Base-by-base conservation (phyloP, 2,888 invertebrate genomes). In the Gandaritis pyraliata region DNA sequence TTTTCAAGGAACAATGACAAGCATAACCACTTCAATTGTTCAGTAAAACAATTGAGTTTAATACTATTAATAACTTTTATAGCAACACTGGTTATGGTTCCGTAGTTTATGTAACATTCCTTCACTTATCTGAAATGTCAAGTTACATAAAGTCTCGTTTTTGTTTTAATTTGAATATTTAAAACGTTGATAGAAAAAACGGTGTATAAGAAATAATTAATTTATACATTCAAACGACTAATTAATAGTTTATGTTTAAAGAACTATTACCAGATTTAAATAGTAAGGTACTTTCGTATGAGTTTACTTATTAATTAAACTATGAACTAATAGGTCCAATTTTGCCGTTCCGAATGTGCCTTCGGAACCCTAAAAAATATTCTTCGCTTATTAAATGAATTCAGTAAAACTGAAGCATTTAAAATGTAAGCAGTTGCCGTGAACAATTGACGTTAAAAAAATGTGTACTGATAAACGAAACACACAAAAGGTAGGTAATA, bases 381-480 rank as follows among this genome's bases (percentile, higher is more conserved):
- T 16, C 16, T 43, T 3, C 11, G 16, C 16, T 43, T 43, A 16
- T 16, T 16, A 16, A 43, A 16, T 2, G 2, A 10, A 43, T 43
- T 16, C 16, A 43, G n/a, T 16, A 2, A 16, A 2, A 7, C 13
- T 16, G 16, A 8, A 43, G 16, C 10, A 11, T 43, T 16, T 43
- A 13, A 16, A 16, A 43, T 43, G 10, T 16, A 16, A 43, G 16
- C 16, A 11, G 41, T 2, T 8, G 15, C 13, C 13, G 43, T 43
- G 16, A 2, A 16, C 13, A 16, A 1, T 8, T 6, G 15, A 43
- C 15, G 16, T 43, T 41, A 8, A 13, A 43, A n/a, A 41, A 43
- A 43, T 43, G 43, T 16, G 16, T 16, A 43, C 11, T 16, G 8
- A 43, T 43, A 43, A 43, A 43, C 43, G 43, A 10, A 43, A 43